Evolutionary conservation across 1,140 invertebrate genomes (phyloP).

Genomic region (Aphaenogaster floridana): DNA sequence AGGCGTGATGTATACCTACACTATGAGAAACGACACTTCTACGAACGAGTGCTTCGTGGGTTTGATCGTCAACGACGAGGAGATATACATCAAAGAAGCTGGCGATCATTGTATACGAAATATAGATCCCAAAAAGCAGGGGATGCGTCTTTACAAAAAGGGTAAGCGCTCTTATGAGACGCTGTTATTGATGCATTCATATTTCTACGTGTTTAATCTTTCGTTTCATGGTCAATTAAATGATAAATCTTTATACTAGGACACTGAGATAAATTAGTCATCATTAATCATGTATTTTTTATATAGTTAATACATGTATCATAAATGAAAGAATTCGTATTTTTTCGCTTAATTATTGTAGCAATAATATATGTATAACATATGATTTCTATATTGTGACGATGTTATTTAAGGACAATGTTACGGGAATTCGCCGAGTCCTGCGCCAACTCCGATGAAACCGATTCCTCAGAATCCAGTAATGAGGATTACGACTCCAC

Average conservation of each 20-base stretch:
- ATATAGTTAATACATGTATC: too few relatives aligned
- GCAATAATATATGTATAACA: neutral
- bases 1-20: slow-evolving; percentile 90
- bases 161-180: slow-evolving; percentile 78
- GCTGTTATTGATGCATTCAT: neutral
- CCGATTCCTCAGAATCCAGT: slow-evolving; percentile 79
- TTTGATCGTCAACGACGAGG: slow-evolving; percentile 89
- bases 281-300: too few relatives aligned
- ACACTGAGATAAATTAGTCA: neutral
- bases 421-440: slow-evolving; percentile 85
- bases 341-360: neutral
- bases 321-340: neutral
- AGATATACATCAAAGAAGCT: slow-evolving; percentile 91
- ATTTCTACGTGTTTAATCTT: neutral
- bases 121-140: slow-evolving; percentile 88
- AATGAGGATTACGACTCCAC: slow-evolving; percentile 78
- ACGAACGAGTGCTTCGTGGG: slow-evolving; percentile 92
- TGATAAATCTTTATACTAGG: neutral
- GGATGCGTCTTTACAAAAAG: slow-evolving; percentile 90
- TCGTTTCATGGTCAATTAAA: neutral
- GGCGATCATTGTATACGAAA: slow-evolving; percentile 90
- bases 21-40: slow-evolving; percentile 89
- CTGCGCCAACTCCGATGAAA: slow-evolving; percentile 83
- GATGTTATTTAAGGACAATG: slow-evolving; percentile 81
- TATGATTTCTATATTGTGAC: neutral